A percentile compares a stretch with the other conserved stretches of the same genome.
phyloP scores from a whole-genome alignment of 2,113 vertebrate genomes.

The Petrocephalus microphthalmus region DNA sequence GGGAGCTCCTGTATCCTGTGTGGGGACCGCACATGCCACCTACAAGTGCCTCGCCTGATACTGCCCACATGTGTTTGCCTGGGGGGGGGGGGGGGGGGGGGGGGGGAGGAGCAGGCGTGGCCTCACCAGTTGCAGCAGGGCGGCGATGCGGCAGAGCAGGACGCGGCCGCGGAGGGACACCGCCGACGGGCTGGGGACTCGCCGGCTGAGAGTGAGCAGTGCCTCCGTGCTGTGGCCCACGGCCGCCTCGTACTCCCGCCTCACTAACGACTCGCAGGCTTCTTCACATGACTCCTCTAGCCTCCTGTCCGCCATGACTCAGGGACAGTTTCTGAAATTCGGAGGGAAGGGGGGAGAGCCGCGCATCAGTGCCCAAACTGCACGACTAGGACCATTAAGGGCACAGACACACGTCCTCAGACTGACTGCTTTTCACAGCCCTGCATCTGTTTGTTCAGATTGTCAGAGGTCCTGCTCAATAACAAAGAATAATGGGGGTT shows the following conservation, averaged over 20 bases:
- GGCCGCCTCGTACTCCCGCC: conserved; percentile 88
- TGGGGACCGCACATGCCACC: background rate
- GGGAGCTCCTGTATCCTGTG: background rate
- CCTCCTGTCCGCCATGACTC: conserved; percentile 99
- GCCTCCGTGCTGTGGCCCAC: conserved; percentile 90
- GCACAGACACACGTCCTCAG: background rate
- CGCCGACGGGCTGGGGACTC: conserved; percentile 61
- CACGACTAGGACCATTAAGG: background rate
- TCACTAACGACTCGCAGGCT: conserved; percentile 89
- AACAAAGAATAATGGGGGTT: background rate
- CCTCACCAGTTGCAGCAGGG: conserved; percentile 91
- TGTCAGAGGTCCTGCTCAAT: background rate
- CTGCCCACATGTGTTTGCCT: background rate
- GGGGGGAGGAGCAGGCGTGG: background rate
- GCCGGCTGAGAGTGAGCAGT: conserved; percentile 79
- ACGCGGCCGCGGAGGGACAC: conserved; percentile 78
- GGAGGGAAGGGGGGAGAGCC: background rate
- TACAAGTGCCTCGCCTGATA: background rate
- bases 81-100: background rate
- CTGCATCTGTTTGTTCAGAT: background rate
- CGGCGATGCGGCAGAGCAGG: conserved; percentile 89
- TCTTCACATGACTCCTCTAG: conserved; percentile 99
- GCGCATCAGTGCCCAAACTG: background rate
- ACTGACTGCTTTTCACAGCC: background rate
- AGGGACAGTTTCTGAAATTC: conserved; percentile 79